Percentiles rank a stretch among this genome's conserved stretches.
phyloP scores from a whole-genome alignment of 2,113 vertebrate species.

The Thinocorus orbignyianus region DNA sequence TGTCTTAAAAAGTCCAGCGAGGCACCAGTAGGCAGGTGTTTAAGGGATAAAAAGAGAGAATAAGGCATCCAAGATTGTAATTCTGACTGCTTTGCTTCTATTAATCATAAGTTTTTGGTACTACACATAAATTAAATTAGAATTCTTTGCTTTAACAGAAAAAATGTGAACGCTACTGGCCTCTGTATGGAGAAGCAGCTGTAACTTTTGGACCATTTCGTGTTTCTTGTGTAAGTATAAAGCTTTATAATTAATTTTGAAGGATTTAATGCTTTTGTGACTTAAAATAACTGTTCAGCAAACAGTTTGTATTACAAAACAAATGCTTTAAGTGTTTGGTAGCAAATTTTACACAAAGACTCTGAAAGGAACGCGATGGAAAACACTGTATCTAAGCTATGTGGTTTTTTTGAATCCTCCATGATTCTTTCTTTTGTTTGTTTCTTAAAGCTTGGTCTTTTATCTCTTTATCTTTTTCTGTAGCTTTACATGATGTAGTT shows the following conservation, averaged over 20 bases:
- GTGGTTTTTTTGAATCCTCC: not conserved
- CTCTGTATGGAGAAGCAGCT: slow-evolving; percentile 84
- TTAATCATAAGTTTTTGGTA: not conserved
- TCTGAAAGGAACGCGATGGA: not conserved
- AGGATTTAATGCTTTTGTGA: not conserved
- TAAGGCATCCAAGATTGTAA: not conserved
- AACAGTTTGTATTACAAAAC: not conserved
- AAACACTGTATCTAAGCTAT: not conserved
- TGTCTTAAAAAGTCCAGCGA: not conserved
- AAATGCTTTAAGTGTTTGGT: not conserved
- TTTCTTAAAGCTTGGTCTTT: not conserved
- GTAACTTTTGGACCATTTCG: slow-evolving; percentile 91
- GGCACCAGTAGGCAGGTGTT: not conserved
- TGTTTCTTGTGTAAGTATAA: slow-evolving; percentile 93
- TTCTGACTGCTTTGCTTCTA: not conserved
- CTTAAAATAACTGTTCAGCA: not conserved
- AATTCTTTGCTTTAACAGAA: slow-evolving; percentile 80
- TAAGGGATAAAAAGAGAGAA: not conserved
- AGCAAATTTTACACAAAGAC: not conserved
- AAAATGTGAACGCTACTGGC: slow-evolving; percentile 98
- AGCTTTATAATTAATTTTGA: not conserved
- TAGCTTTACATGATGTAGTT: not conserved
- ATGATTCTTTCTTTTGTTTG: rapidly evolving
- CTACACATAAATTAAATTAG: not conserved
- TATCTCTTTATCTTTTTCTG: not conserved